Evolutionary conservation across 1,140 invertebrate genomes (phyloP).

Genomic region (Manduca sexta): DNA sequence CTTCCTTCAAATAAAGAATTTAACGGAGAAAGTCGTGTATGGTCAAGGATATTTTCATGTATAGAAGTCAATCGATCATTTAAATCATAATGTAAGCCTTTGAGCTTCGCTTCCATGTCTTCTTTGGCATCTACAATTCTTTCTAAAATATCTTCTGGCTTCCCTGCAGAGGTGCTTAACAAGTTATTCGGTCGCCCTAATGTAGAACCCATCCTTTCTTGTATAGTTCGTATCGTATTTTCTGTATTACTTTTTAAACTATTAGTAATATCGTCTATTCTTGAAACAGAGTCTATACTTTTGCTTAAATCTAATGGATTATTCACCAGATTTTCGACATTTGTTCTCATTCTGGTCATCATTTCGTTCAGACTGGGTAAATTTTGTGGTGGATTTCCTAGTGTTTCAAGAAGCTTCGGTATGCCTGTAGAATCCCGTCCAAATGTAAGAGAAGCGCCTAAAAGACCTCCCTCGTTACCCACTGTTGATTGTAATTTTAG

Average conservation of each 20-base stretch:
- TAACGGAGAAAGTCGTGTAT: slow-evolving; percentile 7
- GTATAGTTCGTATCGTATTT: slow-evolving; percentile 16
- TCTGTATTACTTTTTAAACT: slow-evolving; percentile 16
- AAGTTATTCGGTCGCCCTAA: slow-evolving; percentile 12
- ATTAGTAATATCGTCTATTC: slow-evolving; percentile 3
- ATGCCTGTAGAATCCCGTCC: not conserved
- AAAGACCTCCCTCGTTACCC: slow-evolving; percentile 16
- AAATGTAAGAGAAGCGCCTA: not conserved
- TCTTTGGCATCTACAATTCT: slow-evolving; percentile 26
- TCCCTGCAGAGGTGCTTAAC: slow-evolving; percentile 9
- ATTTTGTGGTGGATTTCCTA: slow-evolving; percentile 6
- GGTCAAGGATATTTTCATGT: slow-evolving; percentile 19
- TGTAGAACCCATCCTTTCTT: slow-evolving; percentile 20
- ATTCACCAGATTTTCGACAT: slow-evolving; percentile 14
- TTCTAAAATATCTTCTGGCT: slow-evolving; percentile 26
- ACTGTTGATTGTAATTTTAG: slow-evolving; percentile 18
- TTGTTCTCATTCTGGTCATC: slow-evolving; percentile 9
- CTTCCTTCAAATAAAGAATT: slow-evolving; percentile 5
- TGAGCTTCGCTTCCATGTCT: slow-evolving; percentile 38
- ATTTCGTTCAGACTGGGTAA: slow-evolving; percentile 20
- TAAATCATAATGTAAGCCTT: slow-evolving; percentile 36
- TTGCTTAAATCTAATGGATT: slow-evolving; percentile 5
- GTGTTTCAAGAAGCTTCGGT: not conserved
- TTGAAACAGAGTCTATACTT: not conserved
- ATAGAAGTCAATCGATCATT: slow-evolving; percentile 35